Evolutionary conservation across 2,113 vertebrate genomes (phyloP), one percentile per base, ranked within the genome.

Genomic region (Chaenocephalus aceratus): DNA sequence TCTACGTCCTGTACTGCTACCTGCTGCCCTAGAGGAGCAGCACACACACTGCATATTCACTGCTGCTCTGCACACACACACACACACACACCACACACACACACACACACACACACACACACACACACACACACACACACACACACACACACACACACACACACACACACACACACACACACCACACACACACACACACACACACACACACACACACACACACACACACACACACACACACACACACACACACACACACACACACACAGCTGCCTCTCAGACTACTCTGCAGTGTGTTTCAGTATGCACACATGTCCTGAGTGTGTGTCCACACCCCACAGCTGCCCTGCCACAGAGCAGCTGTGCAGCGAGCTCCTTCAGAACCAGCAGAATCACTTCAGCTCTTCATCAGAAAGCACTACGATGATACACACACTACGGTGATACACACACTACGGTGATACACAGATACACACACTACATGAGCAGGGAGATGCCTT

Each of bases 1-100:
- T 97, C 86, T 97, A 93, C 94, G 68, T 93, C 77, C 75, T 94
- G 66, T 95, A 95, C 93, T 85, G 84, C 88, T 88, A 80, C 84
- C 80, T 95, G 79, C 84, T 93, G 13, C 74, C 65, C 79, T 95
- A 94, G 82, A 84, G 79, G 62, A 52, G 16, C 57, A 3, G 3
- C 69, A 7, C 12, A 8, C 34, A 53, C 46, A 15, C 52, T 14
- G 11, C 1, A 51, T 52, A 59, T 13, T 36, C 62, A 0, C 12
- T 14, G 48, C 61, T 52, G 72, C 64, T 69, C 60, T 16, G 2
- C 18, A 26, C 15, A 30, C 52, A 30, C 1, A 30, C 49, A 26
- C 26, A 26, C 26, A 26, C 26, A 26, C 26, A 26, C 26, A 51
- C 59, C 26, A 30, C 26, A 30, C 26, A 30, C 26, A 30, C 26